Conservation (phyloP, 2,797 vertebrate species). For the Betta splendens region DNA sequence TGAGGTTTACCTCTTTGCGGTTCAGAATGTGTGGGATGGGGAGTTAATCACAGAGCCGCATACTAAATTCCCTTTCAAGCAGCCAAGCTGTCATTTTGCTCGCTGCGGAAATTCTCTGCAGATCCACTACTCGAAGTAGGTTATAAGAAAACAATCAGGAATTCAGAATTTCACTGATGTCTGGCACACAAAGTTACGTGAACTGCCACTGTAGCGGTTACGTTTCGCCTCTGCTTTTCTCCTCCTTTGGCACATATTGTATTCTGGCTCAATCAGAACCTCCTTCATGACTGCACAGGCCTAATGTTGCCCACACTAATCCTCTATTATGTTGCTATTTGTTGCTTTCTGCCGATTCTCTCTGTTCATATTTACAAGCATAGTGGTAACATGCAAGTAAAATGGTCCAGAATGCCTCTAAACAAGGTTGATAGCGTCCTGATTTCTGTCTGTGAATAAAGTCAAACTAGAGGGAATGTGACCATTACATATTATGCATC, state of each 20-base stretch:
- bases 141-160: conserved; percentile 20
- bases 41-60: conserved; percentile 9
- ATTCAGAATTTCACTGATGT: conserved; percentile 3
- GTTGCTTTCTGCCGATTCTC: conserved; percentile 61
- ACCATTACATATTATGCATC: background rate
- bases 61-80: conserved; percentile 15
- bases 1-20: conserved; percentile 1
- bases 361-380: conserved; percentile 45
- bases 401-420: conserved; percentile 28
- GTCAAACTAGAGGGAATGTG: too few relatives aligned
- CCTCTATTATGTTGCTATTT: conserved; percentile 60
- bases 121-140: conserved; percentile 8
- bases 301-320: conserved; percentile 45
- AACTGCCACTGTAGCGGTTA: conserved; percentile 5
- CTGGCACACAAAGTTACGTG: conserved; percentile 3
- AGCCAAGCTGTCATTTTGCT: conserved; percentile 2
- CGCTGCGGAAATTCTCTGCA: conserved; percentile 5
- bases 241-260: conserved; percentile 30
- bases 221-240: conserved; percentile 13
- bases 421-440: background rate
- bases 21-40: conserved; percentile 15
- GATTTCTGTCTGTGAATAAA: background rate
- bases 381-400: conserved; percentile 34
- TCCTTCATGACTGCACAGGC: conserved; percentile 38
- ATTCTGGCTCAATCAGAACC: conserved; percentile 8